A percentile compares a stretch with the other conserved stretches of the same genome.
Conservation (phyloP, 2,113 vertebrate species). For the Corapipo altera region DNA sequence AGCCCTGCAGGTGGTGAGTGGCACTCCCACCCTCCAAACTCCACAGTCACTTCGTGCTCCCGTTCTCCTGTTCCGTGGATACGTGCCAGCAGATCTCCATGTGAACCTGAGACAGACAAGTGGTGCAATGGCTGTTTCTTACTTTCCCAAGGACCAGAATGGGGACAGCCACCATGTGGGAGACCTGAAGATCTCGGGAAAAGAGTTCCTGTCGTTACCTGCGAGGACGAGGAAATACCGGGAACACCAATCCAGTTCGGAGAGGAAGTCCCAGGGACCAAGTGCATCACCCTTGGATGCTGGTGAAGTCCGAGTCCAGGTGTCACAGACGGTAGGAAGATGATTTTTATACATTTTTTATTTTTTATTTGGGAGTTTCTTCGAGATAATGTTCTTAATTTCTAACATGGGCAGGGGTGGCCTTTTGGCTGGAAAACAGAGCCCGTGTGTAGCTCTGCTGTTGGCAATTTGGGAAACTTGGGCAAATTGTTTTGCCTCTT, state of each 20-base stretch:
- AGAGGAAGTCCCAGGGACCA: constrained; percentile 70
- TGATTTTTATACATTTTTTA: neutral
- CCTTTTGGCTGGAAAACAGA: neutral
- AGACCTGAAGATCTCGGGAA: constrained; percentile 75
- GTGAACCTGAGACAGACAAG: rapidly evolving
- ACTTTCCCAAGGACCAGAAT: constrained; percentile 78
- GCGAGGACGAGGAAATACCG: constrained; percentile 77
- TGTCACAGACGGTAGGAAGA: constrained; percentile 81
- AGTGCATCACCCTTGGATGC: constrained; percentile 77
- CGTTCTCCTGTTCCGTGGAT: neutral
- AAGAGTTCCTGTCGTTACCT: constrained; percentile 74
- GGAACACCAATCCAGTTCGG: constrained; percentile 75
- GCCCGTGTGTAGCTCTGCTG: neutral
- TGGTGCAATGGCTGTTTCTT: neutral
- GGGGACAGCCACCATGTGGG: constrained; percentile 83
- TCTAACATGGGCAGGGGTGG: neutral
- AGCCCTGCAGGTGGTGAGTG: neutral
- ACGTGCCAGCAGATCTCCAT: neutral
- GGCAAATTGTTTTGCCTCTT: neutral
- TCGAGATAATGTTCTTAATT: neutral
- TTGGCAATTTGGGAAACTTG: neutral
- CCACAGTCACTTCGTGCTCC: rapidly evolving
- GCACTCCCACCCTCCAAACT: neutral
- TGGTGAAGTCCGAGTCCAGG: constrained; percentile 82
- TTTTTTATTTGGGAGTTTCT: neutral